These are phyloP conservation scores for Caracal caracal DNA, from an alignment of 2,113 vertebrate species.

Conservation along the genomic window DNA sequence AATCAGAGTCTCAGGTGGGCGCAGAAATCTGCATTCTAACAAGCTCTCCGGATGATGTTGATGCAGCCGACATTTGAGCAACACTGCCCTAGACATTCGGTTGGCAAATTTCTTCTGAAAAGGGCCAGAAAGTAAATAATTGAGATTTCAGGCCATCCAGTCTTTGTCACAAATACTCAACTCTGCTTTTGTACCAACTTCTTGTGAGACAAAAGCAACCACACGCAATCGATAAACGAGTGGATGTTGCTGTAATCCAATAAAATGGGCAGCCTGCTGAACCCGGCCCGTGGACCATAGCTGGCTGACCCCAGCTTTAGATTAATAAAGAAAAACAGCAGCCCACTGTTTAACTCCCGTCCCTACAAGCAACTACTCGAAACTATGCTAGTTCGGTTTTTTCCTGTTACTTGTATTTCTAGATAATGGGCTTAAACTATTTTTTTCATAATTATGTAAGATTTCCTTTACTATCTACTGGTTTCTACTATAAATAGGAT, in stretches of 20 bases:
- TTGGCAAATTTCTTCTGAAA: background rate
- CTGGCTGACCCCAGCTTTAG: background rate
- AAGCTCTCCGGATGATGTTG: background rate
- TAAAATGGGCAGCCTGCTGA: background rate
- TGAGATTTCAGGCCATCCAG: too few species aligned
- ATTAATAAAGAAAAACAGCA: background rate
- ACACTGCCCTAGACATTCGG: background rate
- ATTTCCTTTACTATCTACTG: background rate
- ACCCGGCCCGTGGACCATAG: background rate
- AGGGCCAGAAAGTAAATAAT: background rate
- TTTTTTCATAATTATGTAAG: background rate
- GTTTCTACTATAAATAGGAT: background rate
- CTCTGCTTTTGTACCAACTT: background rate
- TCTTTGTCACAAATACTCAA: background rate
- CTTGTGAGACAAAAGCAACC: background rate
- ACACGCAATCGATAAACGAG: background rate
- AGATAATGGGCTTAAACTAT: background rate
- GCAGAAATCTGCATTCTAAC: background rate
- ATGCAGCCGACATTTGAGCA: background rate
- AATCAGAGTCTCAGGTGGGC: background rate
- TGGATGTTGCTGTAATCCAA: background rate
- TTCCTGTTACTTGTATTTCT: background rate
- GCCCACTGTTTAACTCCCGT: background rate
- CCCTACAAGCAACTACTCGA: background rate
- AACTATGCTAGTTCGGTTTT: background rate